Conservation (phyloP, 2,888 invertebrate genomes). For the Dermolepida albohirtum region DNA sequence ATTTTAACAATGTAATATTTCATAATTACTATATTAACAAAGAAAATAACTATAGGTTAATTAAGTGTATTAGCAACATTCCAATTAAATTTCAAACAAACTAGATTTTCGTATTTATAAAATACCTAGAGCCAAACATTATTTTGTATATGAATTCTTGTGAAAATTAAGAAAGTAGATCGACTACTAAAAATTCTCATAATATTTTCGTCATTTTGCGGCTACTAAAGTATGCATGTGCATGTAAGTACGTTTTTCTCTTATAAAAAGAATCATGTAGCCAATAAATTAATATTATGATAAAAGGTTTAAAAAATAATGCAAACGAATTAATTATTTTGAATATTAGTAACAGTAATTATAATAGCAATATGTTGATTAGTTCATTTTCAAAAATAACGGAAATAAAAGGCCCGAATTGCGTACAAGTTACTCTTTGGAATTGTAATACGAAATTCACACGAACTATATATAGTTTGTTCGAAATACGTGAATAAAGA, state of each 20-base stretch:
- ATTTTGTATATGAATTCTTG: constrained; percentile 4
- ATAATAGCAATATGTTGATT: not conserved
- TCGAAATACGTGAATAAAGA: constrained; percentile 8
- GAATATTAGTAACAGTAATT: too few species aligned
- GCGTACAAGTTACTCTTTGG: not conserved
- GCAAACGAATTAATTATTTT: too few species aligned
- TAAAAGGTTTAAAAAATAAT: too few species aligned
- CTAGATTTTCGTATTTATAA: constrained; percentile 1
- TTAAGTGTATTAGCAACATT: too few species aligned
- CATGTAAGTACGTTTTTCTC: too few species aligned
- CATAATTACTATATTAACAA: too few species aligned
- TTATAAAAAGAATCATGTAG: too few species aligned
- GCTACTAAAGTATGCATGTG: too few species aligned
- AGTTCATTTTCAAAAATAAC: constrained; percentile 16
- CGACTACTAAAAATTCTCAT: not conserved
- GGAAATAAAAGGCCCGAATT: constrained; percentile 1
- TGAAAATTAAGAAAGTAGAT: not conserved
- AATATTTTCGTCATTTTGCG: too few species aligned
- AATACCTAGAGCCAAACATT: not conserved
- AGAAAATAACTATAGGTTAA: too few species aligned
- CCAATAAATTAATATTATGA: too few species aligned
- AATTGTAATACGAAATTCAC: constrained; percentile 2
- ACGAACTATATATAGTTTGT: not conserved
- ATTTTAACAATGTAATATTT: too few species aligned
- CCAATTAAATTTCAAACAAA: not conserved